Evolutionary conservation across 2,113 vertebrate species (phyloP).

Genomic region (Pitta sordida): DNA sequence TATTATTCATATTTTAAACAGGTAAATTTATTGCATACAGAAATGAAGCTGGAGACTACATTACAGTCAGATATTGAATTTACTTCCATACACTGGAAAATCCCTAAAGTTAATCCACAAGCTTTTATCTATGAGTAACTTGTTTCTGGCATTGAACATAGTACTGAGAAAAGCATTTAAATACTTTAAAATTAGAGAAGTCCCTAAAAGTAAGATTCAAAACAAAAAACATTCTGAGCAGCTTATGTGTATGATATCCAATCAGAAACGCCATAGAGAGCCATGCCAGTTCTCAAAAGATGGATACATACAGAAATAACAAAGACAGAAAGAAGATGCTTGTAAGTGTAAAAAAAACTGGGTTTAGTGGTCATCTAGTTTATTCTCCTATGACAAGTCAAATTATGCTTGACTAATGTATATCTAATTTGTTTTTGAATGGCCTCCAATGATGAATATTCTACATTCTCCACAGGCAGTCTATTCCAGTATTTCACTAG

Average conservation of each 20-base stretch:
- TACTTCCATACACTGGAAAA: background rate
- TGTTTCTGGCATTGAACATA: background rate
- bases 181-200: background rate
- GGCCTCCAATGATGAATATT: background rate
- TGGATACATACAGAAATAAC: background rate
- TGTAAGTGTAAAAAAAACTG: background rate
- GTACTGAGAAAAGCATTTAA: background rate
- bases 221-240: background rate
- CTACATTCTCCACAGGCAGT: background rate
- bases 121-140: background rate
- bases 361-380: background rate
- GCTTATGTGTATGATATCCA: background rate
- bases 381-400: background rate
- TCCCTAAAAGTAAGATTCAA: background rate
- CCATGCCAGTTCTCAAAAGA: background rate
- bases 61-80: background rate
- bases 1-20: background rate
- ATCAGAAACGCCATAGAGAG: background rate
- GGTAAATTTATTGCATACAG: background rate
- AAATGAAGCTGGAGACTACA: background rate
- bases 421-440: background rate
- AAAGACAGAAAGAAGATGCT: background rate
- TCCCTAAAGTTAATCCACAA: background rate
- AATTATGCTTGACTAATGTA: background rate
- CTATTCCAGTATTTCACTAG: background rate